Base-by-base conservation (phyloP, 2,888 invertebrate genomes). In the Chirona hameri region DNA sequence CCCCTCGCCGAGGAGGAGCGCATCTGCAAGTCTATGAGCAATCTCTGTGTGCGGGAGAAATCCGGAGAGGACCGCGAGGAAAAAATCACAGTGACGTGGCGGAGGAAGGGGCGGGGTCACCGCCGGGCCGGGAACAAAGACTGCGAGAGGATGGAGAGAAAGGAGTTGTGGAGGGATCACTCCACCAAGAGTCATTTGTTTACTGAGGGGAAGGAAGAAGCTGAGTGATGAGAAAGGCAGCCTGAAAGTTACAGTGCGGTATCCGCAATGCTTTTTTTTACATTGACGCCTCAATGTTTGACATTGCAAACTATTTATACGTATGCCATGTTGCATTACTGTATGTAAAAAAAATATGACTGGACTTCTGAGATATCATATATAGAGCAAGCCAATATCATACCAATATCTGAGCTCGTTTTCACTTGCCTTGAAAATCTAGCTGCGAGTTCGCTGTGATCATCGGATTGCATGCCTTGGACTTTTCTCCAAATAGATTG, bases 21-120 rank as follows among this genome's bases (percentile, higher is more conserved):
- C 72, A 72, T 72, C 27, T 72, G 72, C 72, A 72, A 72, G 72
- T 72, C 72, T 29, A 72, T 72, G 72, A 72, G 72, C 72, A 72
- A 72, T 72, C 72, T 72, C 14, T 29, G 72, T 31, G 72, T 18
- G 72, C 27, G 15, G 72, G 31, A 31, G 27, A 72, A 31, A 72
- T 29, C 72, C 72, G 27, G 14, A 14, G 72, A 9, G 18, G 72
- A 72, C 72, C 15, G 31, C 29, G 72, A 29, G 21, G n/a, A 72
- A 21, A 31, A 72, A 72, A 60, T 18, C 21, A 24, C 72, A 72
- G 7, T 0, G 31, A 1, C 15, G 31, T 5, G 9, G 31, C 15
- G 2, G 18, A 15, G 31, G 1, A 12, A 5, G 10, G 18, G 72
- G 9, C 31, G 31, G 31, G 29, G 72, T 15, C 18, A 5, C 72